phyloP scores from a whole-genome alignment of 2,797 vertebrate genomes.

The Siniperca undulata region DNA sequence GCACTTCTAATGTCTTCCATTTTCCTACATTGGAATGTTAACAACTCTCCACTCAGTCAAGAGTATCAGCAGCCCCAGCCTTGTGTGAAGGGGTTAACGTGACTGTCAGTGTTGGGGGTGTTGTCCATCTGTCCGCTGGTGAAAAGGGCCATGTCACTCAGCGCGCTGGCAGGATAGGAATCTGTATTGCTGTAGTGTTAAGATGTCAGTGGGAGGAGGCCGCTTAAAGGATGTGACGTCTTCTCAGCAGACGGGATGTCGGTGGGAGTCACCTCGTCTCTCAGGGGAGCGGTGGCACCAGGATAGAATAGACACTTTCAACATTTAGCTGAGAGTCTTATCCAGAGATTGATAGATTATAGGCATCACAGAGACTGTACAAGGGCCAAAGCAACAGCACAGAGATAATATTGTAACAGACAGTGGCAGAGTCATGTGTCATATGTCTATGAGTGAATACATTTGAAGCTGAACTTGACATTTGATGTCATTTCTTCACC shows the following conservation, averaged over 20 bases:
- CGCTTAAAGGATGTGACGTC: slow-evolving; percentile 61
- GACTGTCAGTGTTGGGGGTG: slow-evolving; percentile 8
- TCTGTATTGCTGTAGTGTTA: slow-evolving; percentile 42
- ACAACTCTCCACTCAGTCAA: slow-evolving; percentile 10
- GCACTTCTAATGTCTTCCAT: neutral
- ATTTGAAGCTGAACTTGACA: slow-evolving; percentile 14
- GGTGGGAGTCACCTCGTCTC: slow-evolving; percentile 58
- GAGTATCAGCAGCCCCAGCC: slow-evolving; percentile 10
- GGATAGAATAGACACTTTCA: slow-evolving; percentile 18
- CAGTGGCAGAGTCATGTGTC: neutral
- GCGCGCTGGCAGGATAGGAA: slow-evolving; percentile 43
- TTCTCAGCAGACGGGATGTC: slow-evolving; percentile 58
- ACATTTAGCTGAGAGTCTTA: slow-evolving; percentile 14
- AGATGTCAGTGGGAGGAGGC: slow-evolving; percentile 48
- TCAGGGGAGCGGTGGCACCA: slow-evolving; percentile 31
- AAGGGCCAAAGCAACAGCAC: slow-evolving; percentile 1
- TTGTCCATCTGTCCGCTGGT: slow-evolving; percentile 59
- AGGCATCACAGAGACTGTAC: neutral
- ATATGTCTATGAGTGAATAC: neutral
- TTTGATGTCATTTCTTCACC: neutral
- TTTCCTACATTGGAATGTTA: slow-evolving; percentile 4
- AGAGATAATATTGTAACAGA: slow-evolving; percentile 7
- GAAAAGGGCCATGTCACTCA: slow-evolving; percentile 37
- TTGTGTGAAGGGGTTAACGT: slow-evolving; percentile 38
- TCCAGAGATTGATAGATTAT: slow-evolving; percentile 31